phyloP scores from a whole-genome alignment of 2,797 vertebrate genomes.

The Coilia nasus region DNA sequence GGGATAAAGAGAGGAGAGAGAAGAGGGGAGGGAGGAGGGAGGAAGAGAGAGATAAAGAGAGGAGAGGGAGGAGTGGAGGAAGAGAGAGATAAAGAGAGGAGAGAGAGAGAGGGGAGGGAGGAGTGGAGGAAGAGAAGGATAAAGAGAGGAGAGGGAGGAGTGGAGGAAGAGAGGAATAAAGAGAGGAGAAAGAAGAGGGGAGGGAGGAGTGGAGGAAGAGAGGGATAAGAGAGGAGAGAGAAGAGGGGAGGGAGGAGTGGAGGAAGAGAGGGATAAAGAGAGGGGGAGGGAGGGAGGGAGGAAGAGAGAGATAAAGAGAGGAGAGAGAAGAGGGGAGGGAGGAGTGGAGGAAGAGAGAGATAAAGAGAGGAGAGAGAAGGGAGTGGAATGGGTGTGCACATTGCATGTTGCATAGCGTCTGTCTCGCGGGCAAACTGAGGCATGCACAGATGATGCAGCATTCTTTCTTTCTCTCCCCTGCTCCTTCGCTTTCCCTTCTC shows the following conservation, averaged over 20 bases:
- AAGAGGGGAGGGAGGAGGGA: slow-evolving; percentile 34
- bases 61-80: slow-evolving; percentile 44
- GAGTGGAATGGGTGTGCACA: slow-evolving; percentile 49
- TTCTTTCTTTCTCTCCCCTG: not conserved
- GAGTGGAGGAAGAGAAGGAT: slow-evolving; percentile 35
- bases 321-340: no score
- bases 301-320: no score
- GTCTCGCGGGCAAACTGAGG: slow-evolving; percentile 65
- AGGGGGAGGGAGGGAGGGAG: not conserved
- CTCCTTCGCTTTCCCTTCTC: not conserved
- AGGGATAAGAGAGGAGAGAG: not conserved
- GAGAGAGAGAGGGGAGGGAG: slow-evolving; percentile 35
- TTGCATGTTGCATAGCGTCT: slow-evolving; percentile 58
- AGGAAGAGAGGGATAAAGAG: slow-evolving; percentile 44
- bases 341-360: not conserved
- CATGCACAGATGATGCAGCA: slow-evolving; percentile 62
- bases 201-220: not conserved
- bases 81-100: not conserved
- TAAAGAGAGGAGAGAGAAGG: not conserved
- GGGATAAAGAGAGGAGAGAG: slow-evolving; percentile 24
- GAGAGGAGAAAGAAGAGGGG: slow-evolving; percentile 21
- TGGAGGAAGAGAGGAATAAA: slow-evolving; percentile 37
- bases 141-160: slow-evolving; percentile 36
- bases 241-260: slow-evolving; percentile 33
- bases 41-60: slow-evolving; percentile 43